These are phyloP conservation scores for Sebastes schlegelii DNA, from an alignment of 2,113 vertebrate genomes.

Conservation along the genomic window DNA sequence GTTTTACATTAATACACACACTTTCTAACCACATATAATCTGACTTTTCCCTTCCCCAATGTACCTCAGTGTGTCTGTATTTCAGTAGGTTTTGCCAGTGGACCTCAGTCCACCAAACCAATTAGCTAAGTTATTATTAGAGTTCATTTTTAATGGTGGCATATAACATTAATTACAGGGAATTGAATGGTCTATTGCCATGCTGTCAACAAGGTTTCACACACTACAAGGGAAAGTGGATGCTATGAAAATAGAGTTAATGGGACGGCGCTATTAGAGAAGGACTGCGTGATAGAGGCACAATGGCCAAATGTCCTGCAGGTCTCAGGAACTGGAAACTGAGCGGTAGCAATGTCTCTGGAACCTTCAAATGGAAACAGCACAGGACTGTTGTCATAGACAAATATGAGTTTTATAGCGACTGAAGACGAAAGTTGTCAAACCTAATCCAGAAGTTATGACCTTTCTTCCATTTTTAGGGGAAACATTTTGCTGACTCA, in stretches of 20 bases:
- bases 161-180: slow-evolving; percentile 34
- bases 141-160: slow-evolving; percentile 20
- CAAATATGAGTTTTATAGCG: neutral
- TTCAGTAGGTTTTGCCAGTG: neutral
- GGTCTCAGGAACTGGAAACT: slow-evolving; percentile 6
- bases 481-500: neutral
- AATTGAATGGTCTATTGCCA: slow-evolving; percentile 20
- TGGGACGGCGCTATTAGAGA: slow-evolving; percentile 26
- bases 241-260: slow-evolving; percentile 30
- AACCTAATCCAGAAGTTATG: neutral
- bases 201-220: slow-evolving; percentile 26
- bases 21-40: neutral
- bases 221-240: neutral
- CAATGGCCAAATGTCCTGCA: slow-evolving; percentile 26
- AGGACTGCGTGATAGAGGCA: slow-evolving; percentile 6
- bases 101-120: slow-evolving; percentile 17
- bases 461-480: neutral
- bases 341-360: neutral
- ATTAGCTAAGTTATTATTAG: slow-evolving; percentile 42
- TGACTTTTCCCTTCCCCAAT: neutral
- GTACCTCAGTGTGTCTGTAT: neutral
- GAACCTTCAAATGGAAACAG: neutral
- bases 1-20: neutral
- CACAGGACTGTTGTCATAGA: neutral
- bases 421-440: neutral